Percentiles rank a stretch among this genome's conserved stretches.
Conservation (phyloP, 2,113 vertebrate species). For the Bubo bubo region DNA sequence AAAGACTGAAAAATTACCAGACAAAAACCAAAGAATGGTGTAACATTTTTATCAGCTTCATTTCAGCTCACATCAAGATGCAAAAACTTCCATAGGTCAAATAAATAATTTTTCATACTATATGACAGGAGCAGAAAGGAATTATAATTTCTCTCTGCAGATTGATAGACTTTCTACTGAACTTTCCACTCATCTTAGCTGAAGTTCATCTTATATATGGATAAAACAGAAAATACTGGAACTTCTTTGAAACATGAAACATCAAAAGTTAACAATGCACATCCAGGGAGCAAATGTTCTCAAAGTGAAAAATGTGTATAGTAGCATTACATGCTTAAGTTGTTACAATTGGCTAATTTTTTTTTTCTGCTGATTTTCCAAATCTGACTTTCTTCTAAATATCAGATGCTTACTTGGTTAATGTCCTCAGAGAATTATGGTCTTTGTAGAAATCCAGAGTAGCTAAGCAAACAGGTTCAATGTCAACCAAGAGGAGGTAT, state of each 20-base stretch:
- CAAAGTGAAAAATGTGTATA: neutral
- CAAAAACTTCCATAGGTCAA: neutral
- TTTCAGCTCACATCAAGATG: neutral
- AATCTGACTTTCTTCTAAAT: neutral
- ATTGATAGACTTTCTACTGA: neutral
- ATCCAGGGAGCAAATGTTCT: neutral
- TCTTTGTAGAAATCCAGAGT: neutral
- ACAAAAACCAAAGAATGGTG: neutral
- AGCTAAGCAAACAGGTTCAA: neutral
- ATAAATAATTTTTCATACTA: neutral
- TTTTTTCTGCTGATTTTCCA: neutral
- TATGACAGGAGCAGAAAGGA: neutral
- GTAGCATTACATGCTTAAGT: neutral
- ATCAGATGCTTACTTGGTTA: neutral
- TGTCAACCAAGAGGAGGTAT: neutral
- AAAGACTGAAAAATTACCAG: neutral
- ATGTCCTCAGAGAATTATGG: neutral
- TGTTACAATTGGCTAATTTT: neutral
- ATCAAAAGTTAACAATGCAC: neutral
- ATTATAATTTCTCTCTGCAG: neutral
- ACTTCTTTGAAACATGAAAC: neutral
- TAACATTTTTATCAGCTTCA: neutral
- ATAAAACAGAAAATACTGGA: neutral
- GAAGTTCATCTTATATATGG: neutral
- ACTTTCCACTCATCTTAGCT: neutral